Conservation (phyloP, 2,797 vertebrate genomes). For the Halcyon badia region DNA sequence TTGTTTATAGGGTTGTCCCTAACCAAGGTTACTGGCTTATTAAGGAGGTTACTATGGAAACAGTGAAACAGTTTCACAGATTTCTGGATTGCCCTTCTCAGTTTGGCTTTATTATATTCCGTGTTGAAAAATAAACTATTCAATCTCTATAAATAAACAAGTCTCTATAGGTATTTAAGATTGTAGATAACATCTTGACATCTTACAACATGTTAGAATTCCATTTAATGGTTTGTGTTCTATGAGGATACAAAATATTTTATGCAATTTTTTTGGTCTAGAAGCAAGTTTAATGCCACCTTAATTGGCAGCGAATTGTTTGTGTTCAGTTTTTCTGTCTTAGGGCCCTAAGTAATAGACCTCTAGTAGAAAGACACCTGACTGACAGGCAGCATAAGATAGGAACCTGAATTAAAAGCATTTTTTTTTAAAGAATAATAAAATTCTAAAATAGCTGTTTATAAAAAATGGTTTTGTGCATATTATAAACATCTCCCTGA, state of each 20-base stretch:
- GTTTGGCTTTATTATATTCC: slow-evolving; percentile 6
- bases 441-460: not conserved
- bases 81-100: slow-evolving; percentile 27
- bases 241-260: not conserved
- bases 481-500: not conserved
- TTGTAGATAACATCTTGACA: slow-evolving; percentile 4
- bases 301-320: not conserved
- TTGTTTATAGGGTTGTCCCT: slow-evolving; percentile 23
- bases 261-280: not conserved
- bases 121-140: slow-evolving; percentile 27
- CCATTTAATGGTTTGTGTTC: not conserved
- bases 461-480: not conserved
- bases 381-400: not conserved
- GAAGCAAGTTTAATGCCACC: not conserved
- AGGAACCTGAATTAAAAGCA: not conserved
- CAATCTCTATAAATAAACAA: not conserved
- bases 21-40: slow-evolving; percentile 31
- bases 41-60: slow-evolving; percentile 66
- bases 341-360: not conserved
- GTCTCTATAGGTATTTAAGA: not conserved
- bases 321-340: not conserved
- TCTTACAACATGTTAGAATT: not conserved
- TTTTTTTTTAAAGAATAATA: not conserved
- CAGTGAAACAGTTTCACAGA: slow-evolving; percentile 33
- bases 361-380: not conserved